These are phyloP conservation scores for Germaria angustata DNA, from an alignment of 2,888 invertebrate genomes.

Conservation along the genomic window DNA sequence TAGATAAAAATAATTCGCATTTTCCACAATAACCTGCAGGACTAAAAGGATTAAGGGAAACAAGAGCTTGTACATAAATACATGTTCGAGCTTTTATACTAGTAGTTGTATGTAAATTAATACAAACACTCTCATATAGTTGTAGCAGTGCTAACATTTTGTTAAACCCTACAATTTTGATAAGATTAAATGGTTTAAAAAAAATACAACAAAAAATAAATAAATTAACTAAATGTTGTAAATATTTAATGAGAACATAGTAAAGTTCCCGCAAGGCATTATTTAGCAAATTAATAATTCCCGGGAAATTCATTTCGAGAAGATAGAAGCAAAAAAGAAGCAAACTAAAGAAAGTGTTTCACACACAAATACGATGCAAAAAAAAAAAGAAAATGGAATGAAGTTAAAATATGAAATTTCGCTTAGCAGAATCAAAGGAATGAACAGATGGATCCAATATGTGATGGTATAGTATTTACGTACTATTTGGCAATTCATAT, in stretches of 20 bases:
- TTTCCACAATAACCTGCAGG: no score
- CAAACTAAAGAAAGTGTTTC: background rate
- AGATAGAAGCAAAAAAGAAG: background rate
- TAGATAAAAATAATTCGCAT: no score
- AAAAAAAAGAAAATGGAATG: background rate
- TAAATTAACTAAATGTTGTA: constrained; percentile 11
- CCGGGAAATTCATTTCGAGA: constrained; percentile 21
- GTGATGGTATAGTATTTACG: no score
- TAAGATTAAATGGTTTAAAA: constrained; percentile 49
- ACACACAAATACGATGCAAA: background rate
- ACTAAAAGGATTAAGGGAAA: no score
- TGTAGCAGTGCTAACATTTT: constrained; percentile 12
- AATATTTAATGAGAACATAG: constrained; percentile 13
- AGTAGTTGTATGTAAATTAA: no score
- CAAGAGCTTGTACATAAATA: no score
- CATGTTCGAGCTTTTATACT: no score
- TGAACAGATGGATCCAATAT: no score
- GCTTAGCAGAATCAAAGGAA: no score
- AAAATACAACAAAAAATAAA: background rate
- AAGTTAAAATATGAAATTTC: background rate
- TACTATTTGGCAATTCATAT: no score
- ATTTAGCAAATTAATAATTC: constrained; percentile 44
- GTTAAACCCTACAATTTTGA: constrained; percentile 46
- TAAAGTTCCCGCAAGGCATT: constrained; percentile 32
- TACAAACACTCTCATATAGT: background rate